Base-by-base conservation (phyloP, 1,140 invertebrate genomes). In the Gerris buenoi region DNA sequence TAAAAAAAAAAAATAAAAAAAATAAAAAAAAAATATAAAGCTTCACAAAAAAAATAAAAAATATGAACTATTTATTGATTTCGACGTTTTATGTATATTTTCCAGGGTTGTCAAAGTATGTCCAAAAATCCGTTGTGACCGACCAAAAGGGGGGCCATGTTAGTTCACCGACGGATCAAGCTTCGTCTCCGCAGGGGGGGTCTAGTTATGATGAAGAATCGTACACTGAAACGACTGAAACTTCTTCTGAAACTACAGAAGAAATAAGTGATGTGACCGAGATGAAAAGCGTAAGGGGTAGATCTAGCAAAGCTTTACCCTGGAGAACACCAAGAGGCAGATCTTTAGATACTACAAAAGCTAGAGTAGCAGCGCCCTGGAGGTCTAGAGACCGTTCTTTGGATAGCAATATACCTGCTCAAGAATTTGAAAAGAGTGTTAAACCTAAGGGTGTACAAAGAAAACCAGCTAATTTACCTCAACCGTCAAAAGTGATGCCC, bases 31-130 rank as follows among this genome's bases (percentile, higher is more conserved):
- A n/a, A n/a, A n/a, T n/a, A n/a, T n/a, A n/a, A n/a, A n/a, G n/a
- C n/a, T n/a, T n/a, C n/a, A n/a, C n/a, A n/a, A n/a, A n/a, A n/a
- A n/a, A n/a, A n/a, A n/a, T n/a, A n/a, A n/a, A n/a, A n/a, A n/a
- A n/a, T n/a, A n/a, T n/a, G n/a, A n/a, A n/a, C n/a, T n/a, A n/a
- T n/a, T n/a, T n/a, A n/a, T n/a, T n/a, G n/a, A n/a, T n/a, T n/a
- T n/a, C n/a, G n/a, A n/a, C n/a, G 5, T 46, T 46, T 46, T 46
- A 33, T 33, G 28, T 58, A 60, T 66, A 5, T 60, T 25, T 76
- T 76, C 67, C 74, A 76, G 75, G 73, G 68, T 68, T 70, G 25
- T 67, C 65, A 25, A 71, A 70, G 63, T 68, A 69, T 64, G 70
- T 69, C 29, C 71, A 72, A 66, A 65, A 67, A 26, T 71, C 72